Base-by-base conservation (phyloP, 2,888 invertebrate genomes). In the Himalopsyche tibetana region DNA sequence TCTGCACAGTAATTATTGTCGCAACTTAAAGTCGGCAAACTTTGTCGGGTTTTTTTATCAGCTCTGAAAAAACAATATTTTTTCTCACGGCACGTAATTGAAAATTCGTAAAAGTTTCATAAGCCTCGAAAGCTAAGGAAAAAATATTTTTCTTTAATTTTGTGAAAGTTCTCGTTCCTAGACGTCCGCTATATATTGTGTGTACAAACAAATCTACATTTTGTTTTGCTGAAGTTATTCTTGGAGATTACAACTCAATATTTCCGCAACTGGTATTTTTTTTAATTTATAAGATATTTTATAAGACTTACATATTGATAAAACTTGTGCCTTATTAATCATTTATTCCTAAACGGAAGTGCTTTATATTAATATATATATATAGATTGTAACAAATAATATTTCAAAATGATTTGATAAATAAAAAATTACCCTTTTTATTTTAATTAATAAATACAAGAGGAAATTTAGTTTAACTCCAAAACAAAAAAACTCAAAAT, bases 101-200 rank as follows among this genome's bases (percentile, higher is more conserved):
- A 63, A 63, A 63, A 63, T 63, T 63, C 63, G 63, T 28, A 63
- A 63, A 63, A 63, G 63, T 63, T 63, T 19, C 19, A 19, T 63
- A 63, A 63, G 63, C 63, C 19, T 63, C 63, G 28, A 28, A 63
- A 63, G 63, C 63, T 63, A 15, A 28, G 19, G 8, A 19, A 63
- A 63, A 63, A 63, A 63, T 63, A 63, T 63, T 63, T 63, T 63
- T 63, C 63, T 63, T 63, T 63, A 63, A 63, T 63, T 63, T 63
- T 63, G 19, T 28, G 8, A 63, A 63, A 63, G 63, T 63, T 63
- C 19, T 63, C 63, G 19, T 28, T 19, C 28, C 11, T 5, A 63
- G 63, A 19, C 56, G 63, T 63, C 63, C 63, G 11, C 63, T 19
- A 19, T 28, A 28, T 28, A 28, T 28, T 28, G 28, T 28, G 2